Percentiles rank a stretch among this genome's conserved stretches.
Evolutionary conservation across 2,797 vertebrate species (phyloP).

Genomic region (Aphelocoma californica): DNA sequence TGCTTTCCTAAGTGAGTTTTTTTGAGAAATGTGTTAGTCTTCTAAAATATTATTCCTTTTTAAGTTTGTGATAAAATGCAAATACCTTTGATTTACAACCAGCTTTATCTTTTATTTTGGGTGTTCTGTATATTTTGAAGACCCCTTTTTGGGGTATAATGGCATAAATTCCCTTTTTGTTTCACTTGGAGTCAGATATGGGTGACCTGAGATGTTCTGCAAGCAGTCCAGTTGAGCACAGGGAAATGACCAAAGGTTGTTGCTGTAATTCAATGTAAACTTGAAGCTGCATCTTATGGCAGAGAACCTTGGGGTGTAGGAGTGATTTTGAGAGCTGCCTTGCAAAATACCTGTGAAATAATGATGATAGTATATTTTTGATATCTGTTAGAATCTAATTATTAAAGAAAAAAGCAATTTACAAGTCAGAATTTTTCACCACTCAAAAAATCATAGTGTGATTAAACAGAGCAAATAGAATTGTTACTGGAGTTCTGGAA

Average conservation of each 20-base stretch:
- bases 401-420: not conserved
- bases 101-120: not conserved
- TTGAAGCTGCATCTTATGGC: not conserved
- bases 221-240: not conserved
- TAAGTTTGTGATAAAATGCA: not conserved
- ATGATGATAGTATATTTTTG: not conserved
- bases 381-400: not conserved
- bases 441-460: not conserved
- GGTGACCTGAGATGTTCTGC: not conserved
- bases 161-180: not conserved
- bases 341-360: not conserved
- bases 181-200: not conserved
- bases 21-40: not conserved
- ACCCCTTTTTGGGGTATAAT: not conserved
- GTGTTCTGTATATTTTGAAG: not conserved
- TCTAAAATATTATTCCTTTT: not conserved
- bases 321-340: not conserved
- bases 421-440: not conserved
- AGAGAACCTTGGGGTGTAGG: not conserved
- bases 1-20: not conserved
- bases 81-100: not conserved
- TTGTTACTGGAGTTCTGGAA: not conserved
- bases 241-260: not conserved
- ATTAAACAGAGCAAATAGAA: not conserved
- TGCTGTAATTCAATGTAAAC: not conserved